These are phyloP conservation scores for Novumbra hubbsi DNA, from an alignment of 2,797 vertebrate species.

Conservation along the genomic window DNA sequence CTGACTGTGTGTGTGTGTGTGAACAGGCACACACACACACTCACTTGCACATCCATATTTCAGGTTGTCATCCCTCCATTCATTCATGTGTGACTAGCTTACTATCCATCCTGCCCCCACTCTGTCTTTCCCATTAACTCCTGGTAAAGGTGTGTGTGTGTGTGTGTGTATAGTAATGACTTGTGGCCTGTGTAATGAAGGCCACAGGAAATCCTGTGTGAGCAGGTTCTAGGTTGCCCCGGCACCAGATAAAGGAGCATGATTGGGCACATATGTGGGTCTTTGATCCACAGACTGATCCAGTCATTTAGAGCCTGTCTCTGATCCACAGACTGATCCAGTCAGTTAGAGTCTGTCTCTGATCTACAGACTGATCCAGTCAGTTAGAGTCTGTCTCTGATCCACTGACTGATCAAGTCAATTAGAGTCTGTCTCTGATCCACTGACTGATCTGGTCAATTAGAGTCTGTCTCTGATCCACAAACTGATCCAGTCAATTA, in stretches of 20 bases:
- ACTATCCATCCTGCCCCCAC: conserved; percentile 48
- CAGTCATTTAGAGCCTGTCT: too few species aligned
- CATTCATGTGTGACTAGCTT: conserved; percentile 66
- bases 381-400: too few species aligned
- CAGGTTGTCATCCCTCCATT: conserved; percentile 61
- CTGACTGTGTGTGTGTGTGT: conserved; percentile 29
- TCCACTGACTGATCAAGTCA: too few species aligned
- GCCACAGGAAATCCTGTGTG: conserved; percentile 52
- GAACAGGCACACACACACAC: conserved; percentile 54
- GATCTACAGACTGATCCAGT: too few species aligned
- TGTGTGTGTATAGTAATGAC: conserved; percentile 45
- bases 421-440: too few species aligned
- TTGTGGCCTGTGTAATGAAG: conserved; percentile 50
- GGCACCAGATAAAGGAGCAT: conserved; percentile 41
- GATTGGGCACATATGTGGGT: conserved; percentile 37
- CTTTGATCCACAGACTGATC: not conserved
- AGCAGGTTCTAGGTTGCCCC: conserved; percentile 41
- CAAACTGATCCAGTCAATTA: too few species aligned
- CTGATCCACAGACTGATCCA: too few species aligned
- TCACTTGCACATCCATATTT: conserved; percentile 53
- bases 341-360: too few species aligned
- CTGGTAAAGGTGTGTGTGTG: conserved; percentile 7
- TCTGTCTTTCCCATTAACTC: conserved; percentile 63
- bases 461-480: too few species aligned
- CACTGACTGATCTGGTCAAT: too few species aligned